Evolutionary conservation across 2,888 invertebrate species (phyloP), one percentile per base, ranked within the genome.

Genomic region (Elysia crispata): DNA sequence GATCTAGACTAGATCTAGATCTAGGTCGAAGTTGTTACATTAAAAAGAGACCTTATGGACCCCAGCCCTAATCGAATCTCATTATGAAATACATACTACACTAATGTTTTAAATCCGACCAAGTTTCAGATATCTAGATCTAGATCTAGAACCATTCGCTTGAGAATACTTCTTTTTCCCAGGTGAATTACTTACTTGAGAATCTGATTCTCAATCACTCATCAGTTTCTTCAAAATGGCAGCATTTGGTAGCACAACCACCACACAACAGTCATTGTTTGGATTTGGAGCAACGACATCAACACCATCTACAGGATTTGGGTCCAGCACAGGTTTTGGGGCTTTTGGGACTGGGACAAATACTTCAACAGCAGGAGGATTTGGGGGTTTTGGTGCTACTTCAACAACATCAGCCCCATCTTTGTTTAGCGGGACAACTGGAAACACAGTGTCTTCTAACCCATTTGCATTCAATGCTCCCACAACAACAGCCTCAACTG

Each of bases 201-300:
- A 41, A 41, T 41, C 41, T 41, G 11, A 11, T 41, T 41, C 3
- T 41, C n/a, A n/a, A 41, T 41, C 41, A 41, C n/a, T n/a, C n/a
- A n/a, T n/a, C n/a, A n/a, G n/a, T n/a, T n/a, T 1, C 31, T 18
- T 67, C 23, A 23, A 81, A 8, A 82, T 83, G 84, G 70, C 84
- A 28, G 83, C 83, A 20, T 83, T 83, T 62, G 84, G 79, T 11
- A 60, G 30, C n/a, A 72, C 73, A 15, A n/a, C 78, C 1, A 79
- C 80, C 18, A 69, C 83, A 1, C 74, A 77, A 28, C 76, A 83
- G 13, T 78, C 83, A 41, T 41, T 41, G 41, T 41, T 41, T 41
- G 41, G 41, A 41, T 3, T 3, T 41, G 41, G 41, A 41, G 5
- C 82, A 15, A 41, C 80, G 18, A 81, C 82, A 13, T n/a, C 82